Evolutionary conservation across 2,797 vertebrate genomes (phyloP), one percentile per base, ranked within the genome.

Genomic region (Oophaga sylvatica): DNA sequence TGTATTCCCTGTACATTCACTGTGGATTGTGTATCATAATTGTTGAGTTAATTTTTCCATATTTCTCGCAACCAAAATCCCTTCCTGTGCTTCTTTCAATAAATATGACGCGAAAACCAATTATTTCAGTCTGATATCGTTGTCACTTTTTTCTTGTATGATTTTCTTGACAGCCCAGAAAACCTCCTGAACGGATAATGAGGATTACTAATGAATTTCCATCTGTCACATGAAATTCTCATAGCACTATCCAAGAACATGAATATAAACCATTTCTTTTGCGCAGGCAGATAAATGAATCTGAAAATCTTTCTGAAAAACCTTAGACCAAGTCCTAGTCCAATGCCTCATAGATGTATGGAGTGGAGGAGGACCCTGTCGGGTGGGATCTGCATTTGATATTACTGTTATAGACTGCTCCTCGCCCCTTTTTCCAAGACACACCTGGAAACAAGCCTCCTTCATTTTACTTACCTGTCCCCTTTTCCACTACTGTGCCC

Each of bases 171-270:
- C 70, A 75, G 59, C 26, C 22, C 31, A 35, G 56, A 45, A 59
- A 81, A 35, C 68, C 31, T 53, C 70, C 65, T 26, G 20, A 75
- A 60, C 68, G 22, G 57, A 31, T 84, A 84, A 84, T 75, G 67
- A 73, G 82, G 68, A 73, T 84, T 84, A 75, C 56, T 84, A 84
- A 75, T 84, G 57, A 75, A 76, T 76, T 73, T 76, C 82, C 82
- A 84, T 75, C 82, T 84, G 81, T 83, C 81, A 83, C 80, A 67
- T 48, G 16, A 45, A 41, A 80, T 16, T 63, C 79, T 80, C 41
- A 63, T 29, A 48, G 41, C 62, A 16, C 60, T 48, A 15, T 81
- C 22, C 62, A 81, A 81, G 59, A 81, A 81, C 79, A 80, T 63
- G n/a, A 10, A 81, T 81, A 26, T 48, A 81, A 67, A 12, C 35